Base-by-base conservation (phyloP, 2,888 invertebrate species). In the Netelia fuscicornis region DNA sequence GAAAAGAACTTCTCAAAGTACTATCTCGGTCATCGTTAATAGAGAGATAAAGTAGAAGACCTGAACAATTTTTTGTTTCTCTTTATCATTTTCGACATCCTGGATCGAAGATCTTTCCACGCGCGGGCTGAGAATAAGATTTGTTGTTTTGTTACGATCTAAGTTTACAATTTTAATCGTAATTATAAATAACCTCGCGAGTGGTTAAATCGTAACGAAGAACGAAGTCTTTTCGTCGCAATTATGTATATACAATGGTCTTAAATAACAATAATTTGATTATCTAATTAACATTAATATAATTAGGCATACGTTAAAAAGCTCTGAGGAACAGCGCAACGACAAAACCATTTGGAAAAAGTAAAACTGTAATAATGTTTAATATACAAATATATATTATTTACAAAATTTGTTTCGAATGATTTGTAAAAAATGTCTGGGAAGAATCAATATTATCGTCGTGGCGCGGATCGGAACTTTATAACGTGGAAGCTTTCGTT, bases 251-350 rank as follows among this genome's bases (percentile, higher is more conserved):
- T 84, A 74, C 83, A 83, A 86, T 76, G 75, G 44, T 77, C 25
- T 80, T 65, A 58, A 80, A 70, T 77, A 85, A 83, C 81, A 85
- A 82, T 84, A 83, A 68, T 83, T 87, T 81, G 67, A 85, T 81
- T 86, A 86, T 86, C 64, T 86, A 85, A 84, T 85, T 78, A 76
- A 86, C 60, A 80, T 86, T 79, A 67, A 70, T 58, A 72, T 87
- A 72, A 75, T 84, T 87, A 86, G 86, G 84, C 81, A 62, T 86
- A 84, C 76, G 72, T 84, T 84, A 76, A 86, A 76, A 86, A 86
- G 87, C 86, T 87, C 87, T 65, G 67, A 79, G 82, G 75, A 87
- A 83, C 81, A 76, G 75, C 84, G 86, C 86, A 80, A 81, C 80
- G 84, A 86, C 85, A 56, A 78, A 70, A 76, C 17, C 56, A 68